A percentile compares a stretch with the other conserved stretches of the same genome.
Conservation (phyloP, 2,113 vertebrate genomes). For the Centropristis striata region DNA sequence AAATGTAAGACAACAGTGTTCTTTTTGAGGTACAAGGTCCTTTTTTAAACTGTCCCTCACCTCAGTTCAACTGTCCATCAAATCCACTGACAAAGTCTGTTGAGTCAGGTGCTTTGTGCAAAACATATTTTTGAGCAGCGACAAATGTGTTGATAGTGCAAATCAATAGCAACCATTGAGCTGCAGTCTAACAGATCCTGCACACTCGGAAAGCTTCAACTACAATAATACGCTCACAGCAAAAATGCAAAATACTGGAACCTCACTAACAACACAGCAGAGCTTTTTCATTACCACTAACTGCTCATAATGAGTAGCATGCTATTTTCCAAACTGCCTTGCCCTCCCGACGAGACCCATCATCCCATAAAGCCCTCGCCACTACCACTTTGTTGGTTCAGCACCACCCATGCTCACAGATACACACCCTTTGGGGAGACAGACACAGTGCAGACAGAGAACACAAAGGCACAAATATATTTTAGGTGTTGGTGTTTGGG, state of each 20-base stretch:
- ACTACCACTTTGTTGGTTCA: constrained; percentile 65
- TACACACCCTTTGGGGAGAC: constrained; percentile 42
- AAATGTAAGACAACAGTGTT: background rate
- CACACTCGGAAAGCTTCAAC: constrained; percentile 10
- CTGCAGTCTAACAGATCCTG: background rate
- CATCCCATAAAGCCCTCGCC: constrained; percentile 61
- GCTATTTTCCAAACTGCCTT: constrained; percentile 60
- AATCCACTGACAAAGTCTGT: background rate
- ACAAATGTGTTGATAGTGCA: constrained; percentile 13
- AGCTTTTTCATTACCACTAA: constrained; percentile 66
- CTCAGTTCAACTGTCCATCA: background rate
- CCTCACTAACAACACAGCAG: constrained; percentile 44
- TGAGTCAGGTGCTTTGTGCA: constrained; percentile 2
- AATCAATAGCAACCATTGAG: constrained; percentile 21
- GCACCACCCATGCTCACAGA: constrained; percentile 57
- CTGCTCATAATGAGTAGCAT: constrained; percentile 65
- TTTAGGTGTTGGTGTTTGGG: constrained; percentile 29
- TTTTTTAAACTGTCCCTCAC: background rate
- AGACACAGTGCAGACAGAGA: constrained; percentile 23
- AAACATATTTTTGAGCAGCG: background rate
- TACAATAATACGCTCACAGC: constrained; percentile 49
- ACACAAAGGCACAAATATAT: constrained; percentile 33
- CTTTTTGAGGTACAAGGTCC: background rate
- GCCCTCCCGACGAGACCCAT: constrained; percentile 60
- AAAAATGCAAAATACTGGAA: constrained; percentile 44